These are phyloP conservation scores for Aulostomus chinensis DNA, from an alignment of 2,797 vertebrate species.

Conservation along the genomic window DNA sequence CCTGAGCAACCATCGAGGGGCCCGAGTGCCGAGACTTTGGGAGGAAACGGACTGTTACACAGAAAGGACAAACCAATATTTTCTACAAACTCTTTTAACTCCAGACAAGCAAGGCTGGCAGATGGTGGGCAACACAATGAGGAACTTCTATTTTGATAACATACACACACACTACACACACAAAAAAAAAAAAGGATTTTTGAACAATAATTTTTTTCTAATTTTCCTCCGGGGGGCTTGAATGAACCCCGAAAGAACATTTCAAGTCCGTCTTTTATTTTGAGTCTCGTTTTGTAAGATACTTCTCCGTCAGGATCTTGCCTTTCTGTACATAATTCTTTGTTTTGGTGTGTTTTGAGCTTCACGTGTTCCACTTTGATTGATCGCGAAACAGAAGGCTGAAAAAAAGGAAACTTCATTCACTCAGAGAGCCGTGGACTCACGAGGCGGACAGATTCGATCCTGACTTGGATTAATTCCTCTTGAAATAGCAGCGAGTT, in stretches of 20 bases:
- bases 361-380: conserved; percentile 31
- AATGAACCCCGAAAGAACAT: conserved; percentile 63
- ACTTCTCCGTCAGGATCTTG: too few relatives aligned
- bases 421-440: conserved; percentile 22
- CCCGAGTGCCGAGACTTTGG: conserved; percentile 34
- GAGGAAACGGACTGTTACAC: conserved; percentile 57
- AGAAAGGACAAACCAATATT: conserved; percentile 55
- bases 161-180: conserved; percentile 35
- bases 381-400: conserved; percentile 39
- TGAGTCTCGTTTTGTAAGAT: conserved; percentile 58
- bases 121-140: conserved; percentile 43
- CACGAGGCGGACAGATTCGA: conserved; percentile 17
- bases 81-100: conserved; percentile 65
- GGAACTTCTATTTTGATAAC: conserved; percentile 79
- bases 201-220: conserved; percentile 53
- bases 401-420: conserved; percentile 6
- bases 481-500: conserved; percentile 24
- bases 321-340: conserved; percentile 68
- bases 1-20: conserved; percentile 26
- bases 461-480: conserved; percentile 35
- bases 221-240: conserved; percentile 46
- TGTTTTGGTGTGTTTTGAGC: conserved; percentile 32
- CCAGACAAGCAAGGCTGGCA: conserved; percentile 54
- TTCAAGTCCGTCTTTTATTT: conserved; percentile 64
- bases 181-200: conserved; percentile 39